phyloP scores from a whole-genome alignment of 2,113 vertebrate species.

The Chaetorhynchus papuensis region DNA sequence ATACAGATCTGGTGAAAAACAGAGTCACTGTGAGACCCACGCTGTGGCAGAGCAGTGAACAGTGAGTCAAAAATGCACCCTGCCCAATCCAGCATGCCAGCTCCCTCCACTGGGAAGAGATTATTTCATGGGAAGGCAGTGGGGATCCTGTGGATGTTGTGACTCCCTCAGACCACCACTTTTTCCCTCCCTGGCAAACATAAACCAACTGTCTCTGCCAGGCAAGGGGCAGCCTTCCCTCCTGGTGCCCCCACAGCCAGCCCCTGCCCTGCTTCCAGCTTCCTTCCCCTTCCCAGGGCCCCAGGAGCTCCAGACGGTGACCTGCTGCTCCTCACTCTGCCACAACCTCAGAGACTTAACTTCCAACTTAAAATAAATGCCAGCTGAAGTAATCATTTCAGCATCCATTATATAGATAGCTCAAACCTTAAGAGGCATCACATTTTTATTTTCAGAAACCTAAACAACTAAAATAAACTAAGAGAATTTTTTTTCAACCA shows the following conservation, averaged over 20 bases:
- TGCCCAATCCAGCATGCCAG: neutral
- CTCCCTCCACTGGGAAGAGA: neutral
- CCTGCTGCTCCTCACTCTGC: neutral
- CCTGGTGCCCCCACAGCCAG: neutral
- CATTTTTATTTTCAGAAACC: neutral
- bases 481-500: neutral
- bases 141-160: neutral
- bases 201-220: neutral
- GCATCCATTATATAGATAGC: neutral
- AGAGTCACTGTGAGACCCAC: neutral
- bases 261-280: neutral
- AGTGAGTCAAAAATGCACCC: neutral
- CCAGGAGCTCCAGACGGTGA: neutral
- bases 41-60: neutral
- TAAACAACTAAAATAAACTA: neutral
- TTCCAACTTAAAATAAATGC: neutral
- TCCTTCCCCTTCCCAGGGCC: neutral
- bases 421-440: neutral
- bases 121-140: neutral
- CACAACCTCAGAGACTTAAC: neutral
- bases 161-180: neutral
- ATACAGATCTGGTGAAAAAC: constrained; percentile 82
- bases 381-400: neutral
- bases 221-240: neutral
- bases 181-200: neutral